Evolutionary conservation across 2,113 vertebrate species (phyloP), one percentile per base, ranked within the genome.

Genomic region (Dipodomys stephensi): DNA sequence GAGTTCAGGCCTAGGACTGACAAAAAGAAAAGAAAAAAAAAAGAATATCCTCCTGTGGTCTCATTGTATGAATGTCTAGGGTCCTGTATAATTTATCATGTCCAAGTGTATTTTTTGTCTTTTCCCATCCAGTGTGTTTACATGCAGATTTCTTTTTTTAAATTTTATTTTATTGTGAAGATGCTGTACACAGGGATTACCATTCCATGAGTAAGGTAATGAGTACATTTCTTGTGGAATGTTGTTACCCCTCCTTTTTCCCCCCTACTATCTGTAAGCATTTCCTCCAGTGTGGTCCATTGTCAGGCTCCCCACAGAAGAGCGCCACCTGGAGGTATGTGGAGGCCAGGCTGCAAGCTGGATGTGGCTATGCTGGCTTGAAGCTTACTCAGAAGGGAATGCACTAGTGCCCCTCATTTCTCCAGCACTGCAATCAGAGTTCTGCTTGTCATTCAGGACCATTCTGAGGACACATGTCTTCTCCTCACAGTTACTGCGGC

Each of bases 321-420:
- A 18, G 32, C 35, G 9, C 39, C 80, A 79, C 57, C 68, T 77
- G 64, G 27, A 62, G 11, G 6, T 7, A 2, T 39, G 35, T 65
- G 32, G 62, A 28, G 35, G 18, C 7, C n/a, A 57, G 64, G 68
- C 35, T 71, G 62, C 27, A 25, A 72, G 67, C 35, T 30, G 4
- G 15, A 16, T 0, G 15, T 25, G 19, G 64, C 83, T 2, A 0
- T 32, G 27, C 64, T 39, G 74, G 23, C n/a, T 73, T 69, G 7
- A 78, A 32, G 15, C 10, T 74, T n/a, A 46, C 15, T 0, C 20
- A 23, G 49, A 30, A 35, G 62, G 65, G 15, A 1, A 18, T 8
- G 35, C 8, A 0, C 49, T 32, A 2, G n/a, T 18, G 3, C 1
- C 2, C 2, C 18, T 74, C 23, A 67, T 27, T 18, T 27, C 19